A percentile compares a stretch with the other conserved stretches of the same genome.
Evolutionary conservation across 2,888 invertebrate genomes (phyloP).

Genomic region (Linhomoeus sp.): DNA sequence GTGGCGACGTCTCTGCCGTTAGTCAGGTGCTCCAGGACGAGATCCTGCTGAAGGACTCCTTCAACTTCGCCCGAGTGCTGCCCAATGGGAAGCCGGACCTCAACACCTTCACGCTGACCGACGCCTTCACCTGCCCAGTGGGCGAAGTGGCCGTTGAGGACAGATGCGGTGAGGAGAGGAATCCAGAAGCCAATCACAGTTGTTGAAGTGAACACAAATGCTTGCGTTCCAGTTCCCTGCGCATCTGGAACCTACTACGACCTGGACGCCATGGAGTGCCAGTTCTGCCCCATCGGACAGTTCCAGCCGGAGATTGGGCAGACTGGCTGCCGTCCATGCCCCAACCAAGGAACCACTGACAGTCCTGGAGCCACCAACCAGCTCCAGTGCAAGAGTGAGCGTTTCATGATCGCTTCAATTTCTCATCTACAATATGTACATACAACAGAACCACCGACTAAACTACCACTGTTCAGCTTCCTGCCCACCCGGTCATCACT

Average conservation of each 20-base stretch:
- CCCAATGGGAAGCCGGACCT: conserved; percentile 87
- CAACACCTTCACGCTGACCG: conserved; percentile 59
- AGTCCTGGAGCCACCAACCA: conserved; percentile 55
- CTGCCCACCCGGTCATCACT: conserved; percentile 22
- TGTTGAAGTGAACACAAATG: not conserved
- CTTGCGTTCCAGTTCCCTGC: conserved; percentile 20
- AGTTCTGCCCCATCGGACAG: conserved; percentile 27
- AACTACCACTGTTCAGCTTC: conserved; percentile 10
- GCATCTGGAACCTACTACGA: conserved; percentile 30
- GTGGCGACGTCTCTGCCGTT: conserved; percentile 35
- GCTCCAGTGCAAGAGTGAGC: conserved; percentile 23
- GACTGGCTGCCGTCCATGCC: conserved; percentile 52
- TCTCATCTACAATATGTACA: too few species aligned
- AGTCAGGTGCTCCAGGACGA: conserved; percentile 61
- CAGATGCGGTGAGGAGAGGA: conserved; percentile 45
- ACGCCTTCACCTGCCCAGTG: conserved; percentile 73
- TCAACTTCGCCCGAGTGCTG: conserved; percentile 22
- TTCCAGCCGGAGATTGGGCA: conserved; percentile 24
- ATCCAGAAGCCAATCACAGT: not conserved
- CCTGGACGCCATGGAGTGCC: conserved; percentile 17
- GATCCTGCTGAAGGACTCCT: conserved; percentile 54
- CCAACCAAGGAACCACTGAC: conserved; percentile 70
- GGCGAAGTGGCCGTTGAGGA: conserved; percentile 85
- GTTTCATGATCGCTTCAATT: too few species aligned
- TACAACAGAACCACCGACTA: too few species aligned